Evolutionary conservation across 2,888 invertebrate genomes (phyloP).

Genomic region (Lasioglossum vierecki): DNA sequence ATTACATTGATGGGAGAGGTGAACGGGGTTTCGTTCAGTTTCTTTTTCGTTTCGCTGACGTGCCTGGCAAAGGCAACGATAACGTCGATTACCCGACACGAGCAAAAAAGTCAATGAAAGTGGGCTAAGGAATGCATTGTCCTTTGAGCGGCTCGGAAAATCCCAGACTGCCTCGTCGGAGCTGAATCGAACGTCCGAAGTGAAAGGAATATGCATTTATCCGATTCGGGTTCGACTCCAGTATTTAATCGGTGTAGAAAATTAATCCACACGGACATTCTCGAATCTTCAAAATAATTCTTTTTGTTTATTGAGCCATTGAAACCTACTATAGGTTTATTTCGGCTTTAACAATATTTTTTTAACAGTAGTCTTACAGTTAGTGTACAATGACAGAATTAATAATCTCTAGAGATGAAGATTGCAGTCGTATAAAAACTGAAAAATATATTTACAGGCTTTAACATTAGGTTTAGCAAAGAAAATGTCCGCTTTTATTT

Average conservation of each 20-base stretch:
- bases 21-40: background rate
- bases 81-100: constrained; percentile 9
- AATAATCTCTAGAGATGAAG: no score
- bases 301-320: background rate
- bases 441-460: no score
- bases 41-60: constrained; percentile 10
- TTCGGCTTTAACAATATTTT: no score
- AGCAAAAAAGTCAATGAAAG: constrained; percentile 5
- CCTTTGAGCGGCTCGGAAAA: background rate
- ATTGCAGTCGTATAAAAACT: no score
- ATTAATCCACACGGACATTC: background rate
- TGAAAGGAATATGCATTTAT: background rate
- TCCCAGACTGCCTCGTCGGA: background rate
- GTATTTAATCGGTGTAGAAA: background rate
- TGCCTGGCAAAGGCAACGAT: background rate
- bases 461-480: no score
- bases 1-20: constrained; percentile 30
- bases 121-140: background rate
- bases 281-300: background rate
- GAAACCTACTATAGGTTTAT: no score
- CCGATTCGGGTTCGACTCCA: background rate
- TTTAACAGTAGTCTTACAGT: no score
- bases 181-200: background rate
- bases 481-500: no score
- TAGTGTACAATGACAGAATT: no score